phyloP scores from a whole-genome alignment of 2,113 vertebrate species.

The Malurus melanocephalus region DNA sequence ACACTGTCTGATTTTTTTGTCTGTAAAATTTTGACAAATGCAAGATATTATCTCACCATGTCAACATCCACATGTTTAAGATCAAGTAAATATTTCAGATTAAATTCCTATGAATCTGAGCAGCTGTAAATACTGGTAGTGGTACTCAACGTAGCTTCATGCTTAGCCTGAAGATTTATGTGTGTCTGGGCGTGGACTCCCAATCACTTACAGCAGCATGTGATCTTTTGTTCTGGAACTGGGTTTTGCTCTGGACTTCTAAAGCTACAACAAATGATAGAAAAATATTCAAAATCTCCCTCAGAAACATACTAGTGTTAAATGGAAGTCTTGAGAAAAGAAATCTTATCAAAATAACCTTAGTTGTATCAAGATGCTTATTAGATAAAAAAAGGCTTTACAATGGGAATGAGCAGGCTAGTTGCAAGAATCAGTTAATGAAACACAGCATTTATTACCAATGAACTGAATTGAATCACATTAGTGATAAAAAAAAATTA shows the following conservation, averaged over 20 bases:
- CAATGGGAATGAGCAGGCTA: not conserved
- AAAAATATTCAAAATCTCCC: not conserved
- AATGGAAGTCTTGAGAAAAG: not conserved
- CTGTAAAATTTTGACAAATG: not conserved
- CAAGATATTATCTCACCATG: not conserved
- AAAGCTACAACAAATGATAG: not conserved
- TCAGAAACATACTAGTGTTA: not conserved
- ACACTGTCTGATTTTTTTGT: not conserved
- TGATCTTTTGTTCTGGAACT: not conserved
- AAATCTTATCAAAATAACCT: constrained; percentile 3
- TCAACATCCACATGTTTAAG: not conserved
- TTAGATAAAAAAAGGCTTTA: constrained; percentile 18
- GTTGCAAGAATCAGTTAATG: constrained; percentile 11
- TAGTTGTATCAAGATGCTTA: constrained; percentile 10
- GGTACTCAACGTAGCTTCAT: not conserved
- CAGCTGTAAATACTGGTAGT: not conserved
- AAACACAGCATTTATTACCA: not conserved
- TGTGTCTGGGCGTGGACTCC: not conserved
- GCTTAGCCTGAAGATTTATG: not conserved
- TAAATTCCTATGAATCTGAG: not conserved
- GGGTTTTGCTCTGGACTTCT: not conserved
- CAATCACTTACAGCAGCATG: not conserved
- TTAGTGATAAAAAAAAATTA: not conserved
- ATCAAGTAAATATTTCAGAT: not conserved
- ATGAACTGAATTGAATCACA: not conserved